These are phyloP conservation scores for Prunella strophiata DNA, from an alignment of 2,797 vertebrate genomes.

Conservation along the genomic window DNA sequence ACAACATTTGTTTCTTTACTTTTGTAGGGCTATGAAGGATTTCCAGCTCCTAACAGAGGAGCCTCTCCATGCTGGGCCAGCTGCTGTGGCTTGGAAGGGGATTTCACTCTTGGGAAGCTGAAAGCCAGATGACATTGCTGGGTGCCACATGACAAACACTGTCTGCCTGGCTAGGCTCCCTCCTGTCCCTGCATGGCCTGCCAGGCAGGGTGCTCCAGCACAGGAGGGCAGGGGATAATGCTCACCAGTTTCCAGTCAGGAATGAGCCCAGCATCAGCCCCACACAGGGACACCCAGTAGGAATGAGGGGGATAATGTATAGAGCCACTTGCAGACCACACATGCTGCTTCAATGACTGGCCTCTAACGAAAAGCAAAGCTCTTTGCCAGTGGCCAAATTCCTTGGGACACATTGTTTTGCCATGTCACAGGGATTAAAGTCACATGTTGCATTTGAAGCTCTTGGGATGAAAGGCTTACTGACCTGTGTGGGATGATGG, in stretches of 20 bases:
- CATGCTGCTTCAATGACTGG: neutral
- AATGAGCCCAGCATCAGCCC: neutral
- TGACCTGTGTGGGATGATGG: neutral
- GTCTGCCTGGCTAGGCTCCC: neutral
- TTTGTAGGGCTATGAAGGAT: neutral
- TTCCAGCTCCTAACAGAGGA: neutral
- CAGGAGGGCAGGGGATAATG: rapidly evolving
- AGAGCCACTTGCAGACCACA: neutral
- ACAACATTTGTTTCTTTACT: neutral
- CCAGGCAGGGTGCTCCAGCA: neutral
- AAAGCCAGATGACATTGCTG: neutral
- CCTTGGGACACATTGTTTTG: neutral
- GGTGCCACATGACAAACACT: neutral
- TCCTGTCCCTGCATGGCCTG: rapidly evolving
- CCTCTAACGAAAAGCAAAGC: neutral
- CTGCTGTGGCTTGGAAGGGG: neutral
- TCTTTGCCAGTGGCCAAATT: neutral
- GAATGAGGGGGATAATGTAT: neutral
- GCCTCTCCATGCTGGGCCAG: neutral
- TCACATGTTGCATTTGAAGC: neutral
- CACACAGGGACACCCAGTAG: rapidly evolving
- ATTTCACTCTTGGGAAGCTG: neutral
- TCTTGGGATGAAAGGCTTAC: neutral
- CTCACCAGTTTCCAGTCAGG: neutral
- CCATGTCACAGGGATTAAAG: neutral